Evolutionary conservation across 2,113 vertebrate genomes (phyloP), one percentile per base, ranked within the genome.

Genomic region (Trochalopteron elliotii): DNA sequence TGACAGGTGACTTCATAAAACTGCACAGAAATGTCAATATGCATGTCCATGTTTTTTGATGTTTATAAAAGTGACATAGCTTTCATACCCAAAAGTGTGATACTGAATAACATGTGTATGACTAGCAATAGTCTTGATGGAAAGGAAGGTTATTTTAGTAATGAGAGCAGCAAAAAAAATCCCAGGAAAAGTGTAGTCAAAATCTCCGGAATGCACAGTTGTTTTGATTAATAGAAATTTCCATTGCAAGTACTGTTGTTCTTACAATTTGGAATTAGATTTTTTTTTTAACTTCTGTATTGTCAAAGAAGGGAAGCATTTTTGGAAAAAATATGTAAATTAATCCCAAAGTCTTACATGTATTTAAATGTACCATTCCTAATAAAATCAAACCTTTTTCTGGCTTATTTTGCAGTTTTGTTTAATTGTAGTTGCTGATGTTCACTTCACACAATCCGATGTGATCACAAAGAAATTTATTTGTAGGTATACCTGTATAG

Each of bases 351-450:
- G 96, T 95, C 93, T 96, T 97, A 96, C 27, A 4, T 96, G 95
- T 95, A 96, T 96, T 96, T 96, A 95, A 97, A 94, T 96, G 97
- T 97, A 97, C 89, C 93, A 91, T 96, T 97, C 96, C 96, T 97
- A 96, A 94, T 96, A 91, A 94, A 97, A 97, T 97, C 96, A 95
- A 96, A 92, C 75, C 79, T 96, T 96, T 96, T 97, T 96, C 95
- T 96, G 96, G 96, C 96, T 96, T 92, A 93, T 10, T 63, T 91
- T 64, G 86, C 35, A 31, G 69, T 93, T 80, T 59, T 77, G 30
- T 89, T 92, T 59, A 68, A 57, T 87, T 39, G 11, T 49, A 56
- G 13, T 65, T 81, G 60, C 57, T 63, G 37, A 37, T 82, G 33
- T 39, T 94, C 30, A 9, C 53, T 86, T 96, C 2, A 3, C 83